These are phyloP conservation scores for Goniozus legneri DNA, from an alignment of 1,140 invertebrate species.

Conservation along the genomic window DNA sequence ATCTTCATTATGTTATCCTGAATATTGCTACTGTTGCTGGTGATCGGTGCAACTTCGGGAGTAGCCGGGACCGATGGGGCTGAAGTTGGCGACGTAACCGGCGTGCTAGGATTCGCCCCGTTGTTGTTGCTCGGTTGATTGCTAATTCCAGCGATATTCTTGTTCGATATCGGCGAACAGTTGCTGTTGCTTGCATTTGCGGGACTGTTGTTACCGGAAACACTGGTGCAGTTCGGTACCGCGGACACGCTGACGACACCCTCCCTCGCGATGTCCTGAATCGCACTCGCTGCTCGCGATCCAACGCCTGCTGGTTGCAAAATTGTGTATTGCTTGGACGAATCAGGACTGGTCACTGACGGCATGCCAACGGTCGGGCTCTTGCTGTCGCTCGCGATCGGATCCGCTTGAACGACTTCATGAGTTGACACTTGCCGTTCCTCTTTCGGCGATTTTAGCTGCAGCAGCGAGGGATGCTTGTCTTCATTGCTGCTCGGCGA, in stretches of 20 bases:
- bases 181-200: conserved; percentile 23
- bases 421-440: conserved; percentile 35
- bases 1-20: conserved; percentile 48
- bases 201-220: conserved; percentile 20
- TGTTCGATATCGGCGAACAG: conserved; percentile 14
- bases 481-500: conserved; percentile 49
- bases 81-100: conserved; percentile 24
- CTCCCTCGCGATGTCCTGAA: conserved; percentile 70
- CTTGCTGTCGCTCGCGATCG: conserved; percentile 14
- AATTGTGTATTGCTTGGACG: conserved; percentile 74
- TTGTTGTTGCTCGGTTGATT: conserved; percentile 7
- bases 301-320: conserved; percentile 74
- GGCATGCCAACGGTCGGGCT: conserved; percentile 25
- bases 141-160: conserved; percentile 13
- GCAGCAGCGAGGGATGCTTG: conserved; percentile 44
- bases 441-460: conserved; percentile 52
- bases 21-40: conserved; percentile 27
- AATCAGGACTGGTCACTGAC: conserved; percentile 56
- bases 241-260: conserved; percentile 64
- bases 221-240: conserved; percentile 54
- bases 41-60: not conserved
- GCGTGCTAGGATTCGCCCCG: conserved; percentile 16
- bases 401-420: conserved; percentile 16
- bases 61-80: not conserved
- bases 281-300: conserved; percentile 71